A percentile compares a stretch with the other conserved stretches of the same genome.
phyloP scores from a whole-genome alignment of 2,888 invertebrate species.

The Formica aserva region DNA sequence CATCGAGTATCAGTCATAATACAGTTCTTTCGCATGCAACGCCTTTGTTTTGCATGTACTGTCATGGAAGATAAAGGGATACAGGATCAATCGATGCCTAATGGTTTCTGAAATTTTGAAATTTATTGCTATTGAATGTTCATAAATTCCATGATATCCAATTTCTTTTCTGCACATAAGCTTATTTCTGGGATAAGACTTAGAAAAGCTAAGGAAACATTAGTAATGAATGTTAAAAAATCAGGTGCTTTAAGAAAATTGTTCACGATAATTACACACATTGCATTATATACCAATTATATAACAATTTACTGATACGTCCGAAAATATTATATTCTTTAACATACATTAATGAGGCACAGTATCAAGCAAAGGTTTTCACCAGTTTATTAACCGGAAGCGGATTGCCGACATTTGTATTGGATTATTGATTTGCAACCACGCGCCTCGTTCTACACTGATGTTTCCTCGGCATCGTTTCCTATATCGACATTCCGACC shows the following conservation, averaged over 20 bases:
- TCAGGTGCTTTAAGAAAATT: neutral
- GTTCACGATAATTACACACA: neutral
- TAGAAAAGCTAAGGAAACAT: neutral
- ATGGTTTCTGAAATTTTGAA: neutral
- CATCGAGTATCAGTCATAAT: slow-evolving; percentile 7
- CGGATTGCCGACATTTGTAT: slow-evolving; percentile 52
- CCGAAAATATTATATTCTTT: slow-evolving; percentile 25
- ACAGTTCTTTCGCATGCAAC: slow-evolving; percentile 8
- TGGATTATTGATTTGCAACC: slow-evolving; percentile 64
- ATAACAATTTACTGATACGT: neutral
- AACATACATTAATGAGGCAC: slow-evolving; percentile 13
- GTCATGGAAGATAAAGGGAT: slow-evolving; percentile 2
- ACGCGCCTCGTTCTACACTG: slow-evolving; percentile 37
- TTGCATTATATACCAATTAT: neutral
- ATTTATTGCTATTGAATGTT: slow-evolving; percentile 8
- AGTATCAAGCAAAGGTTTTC: slow-evolving; percentile 29
- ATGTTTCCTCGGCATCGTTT: slow-evolving; percentile 70
- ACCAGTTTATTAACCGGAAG: slow-evolving; percentile 35
- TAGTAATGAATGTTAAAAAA: neutral
- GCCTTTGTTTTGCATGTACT: slow-evolving; percentile 3
- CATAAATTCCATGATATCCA: slow-evolving; percentile 9
- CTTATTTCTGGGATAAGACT: neutral
- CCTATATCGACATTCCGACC: slow-evolving; percentile 70
- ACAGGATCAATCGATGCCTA: neutral
- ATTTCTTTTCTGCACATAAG: neutral